A percentile compares a stretch with the other conserved stretches of the same genome.
Conservation (phyloP, 2,888 invertebrate species). For the Tachystola acroxantha region DNA sequence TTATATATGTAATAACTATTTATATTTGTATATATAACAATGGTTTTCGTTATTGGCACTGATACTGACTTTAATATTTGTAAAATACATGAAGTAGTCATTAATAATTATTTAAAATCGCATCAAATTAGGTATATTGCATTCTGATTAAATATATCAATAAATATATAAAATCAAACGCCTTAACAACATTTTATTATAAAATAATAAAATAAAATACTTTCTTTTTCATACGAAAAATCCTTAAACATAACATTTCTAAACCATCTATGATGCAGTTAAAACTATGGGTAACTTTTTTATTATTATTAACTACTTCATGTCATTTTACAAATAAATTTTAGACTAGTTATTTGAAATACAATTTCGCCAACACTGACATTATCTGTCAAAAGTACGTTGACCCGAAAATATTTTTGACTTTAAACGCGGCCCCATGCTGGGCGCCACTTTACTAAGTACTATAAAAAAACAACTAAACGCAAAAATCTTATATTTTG, state of each 20-base stretch:
- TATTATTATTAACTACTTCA: conserved; percentile 23
- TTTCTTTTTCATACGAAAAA: conserved; percentile 4
- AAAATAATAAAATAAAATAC: conserved; percentile 3
- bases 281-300: background rate
- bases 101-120: conserved; percentile 6
- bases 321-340: conserved; percentile 20
- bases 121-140: conserved; percentile 27
- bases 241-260: conserved; percentile 5
- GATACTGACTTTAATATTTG: conserved; percentile 48
- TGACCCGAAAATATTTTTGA: conserved; percentile 26
- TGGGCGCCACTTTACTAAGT: conserved; percentile 26
- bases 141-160: conserved; percentile 60
- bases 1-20: conserved; percentile 72
- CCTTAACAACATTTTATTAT: conserved; percentile 16
- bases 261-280: conserved; percentile 8
- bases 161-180: conserved; percentile 66
- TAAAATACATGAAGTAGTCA: conserved; percentile 38
- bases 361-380: conserved; percentile 22
- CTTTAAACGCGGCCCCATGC: conserved; percentile 14
- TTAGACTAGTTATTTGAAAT: conserved; percentile 18
- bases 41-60: conserved; percentile 65
- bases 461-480: conserved; percentile 30
- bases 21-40: conserved; percentile 48
- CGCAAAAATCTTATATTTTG: conserved; percentile 29
- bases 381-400: conserved; percentile 31